Base-by-base conservation (phyloP, 2,888 invertebrate genomes). In the Marronus borbonicus region DNA sequence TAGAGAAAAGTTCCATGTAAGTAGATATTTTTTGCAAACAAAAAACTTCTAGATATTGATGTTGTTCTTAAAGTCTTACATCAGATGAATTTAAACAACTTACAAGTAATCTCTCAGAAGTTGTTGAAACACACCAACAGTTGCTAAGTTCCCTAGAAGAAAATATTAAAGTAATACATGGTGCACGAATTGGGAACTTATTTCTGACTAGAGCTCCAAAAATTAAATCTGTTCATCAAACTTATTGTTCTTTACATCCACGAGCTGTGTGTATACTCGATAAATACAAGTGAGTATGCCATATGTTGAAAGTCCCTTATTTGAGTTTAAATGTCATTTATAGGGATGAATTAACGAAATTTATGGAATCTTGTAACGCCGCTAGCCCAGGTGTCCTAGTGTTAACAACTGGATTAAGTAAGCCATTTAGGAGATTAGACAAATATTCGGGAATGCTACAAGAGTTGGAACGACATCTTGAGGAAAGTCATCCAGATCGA, bases 361-460 rank as follows among this genome's bases (percentile, higher is more conserved):
- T 94, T 90, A 97, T 98, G 95, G 97, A 98, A 87, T 93, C 93
- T 62, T 94, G 94, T 82, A 97, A 96, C 76, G 96, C 96, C 0
- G 93, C 95, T 24, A 93, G 93, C 79, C 96, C 97, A 2, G 97
- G 98, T 14, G 92, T 98, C 78, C 90, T 98, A 84, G 96, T 96
- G 8, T 89, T 99, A 80, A 98, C 98, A 0, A 96, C 97, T 14
- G 96, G 97, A 12, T 90, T 99, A 60, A 98, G 98, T 78, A 96
- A 97, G 89, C 98, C 99, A 0, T 98, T 99, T 89, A 93, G 98
- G 60, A 92, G 98, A 64, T 90, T 99, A 79, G 98, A 98, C 85
- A 98, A 97, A 88, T 99, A 99, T 89, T 95, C 97, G 1, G 95
- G 95, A 3, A 95, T 96, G 93, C 90, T 99, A 72, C 98, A 98